Percentiles rank a stretch among this genome's conserved stretches.
These are phyloP conservation scores for Centrocercus urophasianus DNA, from an alignment of 2,113 vertebrate species.

Conservation along the genomic window DNA sequence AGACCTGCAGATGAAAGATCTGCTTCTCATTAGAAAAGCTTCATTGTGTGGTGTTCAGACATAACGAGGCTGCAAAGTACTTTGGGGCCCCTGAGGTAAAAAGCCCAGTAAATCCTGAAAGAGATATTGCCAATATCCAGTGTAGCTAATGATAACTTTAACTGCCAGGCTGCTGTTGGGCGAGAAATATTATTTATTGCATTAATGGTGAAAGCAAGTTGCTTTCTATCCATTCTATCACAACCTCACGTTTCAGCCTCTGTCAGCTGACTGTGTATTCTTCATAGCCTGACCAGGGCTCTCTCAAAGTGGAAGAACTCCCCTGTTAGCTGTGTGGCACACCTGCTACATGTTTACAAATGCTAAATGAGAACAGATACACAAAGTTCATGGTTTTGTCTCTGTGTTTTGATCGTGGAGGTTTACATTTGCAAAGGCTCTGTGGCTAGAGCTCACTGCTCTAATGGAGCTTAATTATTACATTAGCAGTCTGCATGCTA, in stretches of 20 bases:
- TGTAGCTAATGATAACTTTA: not conserved
- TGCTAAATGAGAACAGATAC: not conserved
- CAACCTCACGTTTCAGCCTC: not conserved
- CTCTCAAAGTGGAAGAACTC: not conserved
- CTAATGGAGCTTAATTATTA: not conserved
- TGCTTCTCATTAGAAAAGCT: not conserved
- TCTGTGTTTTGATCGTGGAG: not conserved
- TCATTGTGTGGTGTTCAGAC: not conserved
- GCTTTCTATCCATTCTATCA: not conserved
- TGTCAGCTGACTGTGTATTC: not conserved
- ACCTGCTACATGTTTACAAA: fast-evolving
- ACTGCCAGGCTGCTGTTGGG: not conserved
- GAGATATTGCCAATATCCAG: not conserved
- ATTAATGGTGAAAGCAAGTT: not conserved
- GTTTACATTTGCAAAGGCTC: not conserved
- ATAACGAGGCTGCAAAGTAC: not conserved
- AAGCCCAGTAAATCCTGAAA: not conserved
- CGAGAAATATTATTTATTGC: not conserved
- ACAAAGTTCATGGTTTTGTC: too few relatives aligned
- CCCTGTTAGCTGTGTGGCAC: not conserved
- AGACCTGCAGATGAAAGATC: not conserved
- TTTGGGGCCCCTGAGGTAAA: not conserved
- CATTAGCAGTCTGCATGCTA: not conserved
- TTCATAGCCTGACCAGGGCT: not conserved
- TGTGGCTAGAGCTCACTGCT: not conserved